Evolutionary conservation across 2,113 vertebrate species (phyloP).

Genomic region (Protobothrops flavoviridis): DNA sequence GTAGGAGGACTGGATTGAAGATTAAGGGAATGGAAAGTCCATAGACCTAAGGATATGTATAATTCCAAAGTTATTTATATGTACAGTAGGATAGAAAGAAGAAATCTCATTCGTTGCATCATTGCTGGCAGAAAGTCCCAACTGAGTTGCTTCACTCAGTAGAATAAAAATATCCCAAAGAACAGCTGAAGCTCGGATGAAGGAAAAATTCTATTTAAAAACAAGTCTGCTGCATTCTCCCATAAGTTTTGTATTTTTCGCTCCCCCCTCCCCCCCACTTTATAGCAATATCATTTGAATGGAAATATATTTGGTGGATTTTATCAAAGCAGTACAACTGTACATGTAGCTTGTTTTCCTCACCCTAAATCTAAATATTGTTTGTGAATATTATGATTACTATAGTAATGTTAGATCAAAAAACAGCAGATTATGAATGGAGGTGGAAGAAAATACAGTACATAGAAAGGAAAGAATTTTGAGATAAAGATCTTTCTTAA

Average conservation of each 20-base stretch:
- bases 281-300: constrained; percentile 44
- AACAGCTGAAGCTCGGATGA: constrained; percentile 38
- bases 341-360: constrained; percentile 38
- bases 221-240: constrained; percentile 35
- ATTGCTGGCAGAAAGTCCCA: constrained; percentile 36
- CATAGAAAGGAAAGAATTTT: constrained; percentile 29
- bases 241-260: constrained; percentile 39
- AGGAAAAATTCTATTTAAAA: constrained; percentile 44
- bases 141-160: constrained; percentile 38
- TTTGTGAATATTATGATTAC: constrained; percentile 5
- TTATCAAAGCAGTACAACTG: background rate
- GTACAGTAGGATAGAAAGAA: constrained; percentile 35
- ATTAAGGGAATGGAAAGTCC: background rate
- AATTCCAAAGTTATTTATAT: constrained; percentile 33
- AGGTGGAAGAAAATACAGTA: constrained; percentile 2
- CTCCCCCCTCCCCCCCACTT: background rate
- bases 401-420: constrained; percentile 44
- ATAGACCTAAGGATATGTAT: background rate
- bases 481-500: constrained; percentile 16
- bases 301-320: constrained; percentile 36
- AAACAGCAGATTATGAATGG: constrained; percentile 40
- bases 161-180: constrained; percentile 32
- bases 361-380: constrained; percentile 17
- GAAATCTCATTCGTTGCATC: constrained; percentile 16
- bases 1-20: background rate